Evolutionary conservation across 2,797 vertebrate genomes (phyloP).

Genomic region (Esox masquinongy): DNA sequence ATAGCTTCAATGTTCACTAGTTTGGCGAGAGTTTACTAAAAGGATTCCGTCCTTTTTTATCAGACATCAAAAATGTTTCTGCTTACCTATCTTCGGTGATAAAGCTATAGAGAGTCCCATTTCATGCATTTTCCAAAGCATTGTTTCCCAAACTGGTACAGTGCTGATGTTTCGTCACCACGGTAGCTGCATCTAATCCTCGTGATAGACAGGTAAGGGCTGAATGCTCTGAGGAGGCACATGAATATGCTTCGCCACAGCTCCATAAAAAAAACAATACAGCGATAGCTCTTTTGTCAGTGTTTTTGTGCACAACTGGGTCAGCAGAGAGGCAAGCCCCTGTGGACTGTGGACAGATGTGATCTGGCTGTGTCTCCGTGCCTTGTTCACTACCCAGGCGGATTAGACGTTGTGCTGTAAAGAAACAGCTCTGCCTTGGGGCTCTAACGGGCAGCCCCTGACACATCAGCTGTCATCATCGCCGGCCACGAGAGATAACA

Average conservation of each 20-base stretch:
- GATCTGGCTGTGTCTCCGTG: conserved; percentile 47
- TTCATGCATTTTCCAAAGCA: neutral
- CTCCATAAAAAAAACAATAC: conserved; percentile 2
- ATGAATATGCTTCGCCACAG: neutral
- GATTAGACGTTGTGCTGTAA: conserved; percentile 54
- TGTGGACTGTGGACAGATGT: conserved; percentile 62
- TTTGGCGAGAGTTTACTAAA: neutral
- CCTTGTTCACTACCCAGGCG: conserved; percentile 9
- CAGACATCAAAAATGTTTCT: neutral
- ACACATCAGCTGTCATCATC: conserved; percentile 33
- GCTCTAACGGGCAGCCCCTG: conserved; percentile 15
- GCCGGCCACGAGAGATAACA: neutral
- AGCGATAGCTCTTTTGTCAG: neutral
- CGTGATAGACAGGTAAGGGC: neutral
- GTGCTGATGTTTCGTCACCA: neutral
- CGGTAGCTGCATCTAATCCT: neutral
- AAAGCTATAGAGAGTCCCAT: neutral
- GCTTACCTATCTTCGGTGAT: neutral
- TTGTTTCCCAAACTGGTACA: neutral
- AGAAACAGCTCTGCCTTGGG: conserved; percentile 37
- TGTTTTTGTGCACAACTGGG: conserved; percentile 57
- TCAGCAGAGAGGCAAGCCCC: conserved; percentile 61
- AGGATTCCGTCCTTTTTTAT: neutral
- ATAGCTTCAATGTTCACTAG: neutral
- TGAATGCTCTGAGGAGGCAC: neutral